A percentile compares a stretch with the other conserved stretches of the same genome.
Conservation (phyloP, 2,797 vertebrate genomes). For the Pangasius djambal region DNA sequence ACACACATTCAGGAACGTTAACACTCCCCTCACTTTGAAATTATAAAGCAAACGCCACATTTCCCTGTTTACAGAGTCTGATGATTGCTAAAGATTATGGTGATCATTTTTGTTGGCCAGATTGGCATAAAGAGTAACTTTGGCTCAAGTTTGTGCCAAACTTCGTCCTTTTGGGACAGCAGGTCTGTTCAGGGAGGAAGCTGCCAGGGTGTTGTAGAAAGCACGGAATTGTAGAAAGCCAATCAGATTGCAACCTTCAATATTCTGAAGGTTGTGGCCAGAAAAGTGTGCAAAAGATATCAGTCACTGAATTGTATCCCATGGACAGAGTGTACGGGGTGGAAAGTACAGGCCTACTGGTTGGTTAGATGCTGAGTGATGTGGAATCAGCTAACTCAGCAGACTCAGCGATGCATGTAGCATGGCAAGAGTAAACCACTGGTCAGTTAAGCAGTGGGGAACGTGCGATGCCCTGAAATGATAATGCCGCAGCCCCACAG, state of each 20-base stretch:
- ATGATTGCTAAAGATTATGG: background rate
- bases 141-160: background rate
- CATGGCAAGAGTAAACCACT: background rate
- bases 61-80: background rate
- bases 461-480: too few species aligned
- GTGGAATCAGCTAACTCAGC: background rate
- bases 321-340: background rate
- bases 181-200: too few species aligned
- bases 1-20: background rate
- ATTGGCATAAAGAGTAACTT: background rate
- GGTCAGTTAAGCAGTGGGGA: background rate
- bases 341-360: background rate
- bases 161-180: too few species aligned
- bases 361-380: background rate
- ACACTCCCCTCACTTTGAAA: conserved; percentile 12
- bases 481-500: background rate
- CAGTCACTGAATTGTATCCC: too few species aligned
- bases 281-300: too few species aligned
- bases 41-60: conserved; percentile 14
- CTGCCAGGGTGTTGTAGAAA: too few species aligned
- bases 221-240: too few species aligned
- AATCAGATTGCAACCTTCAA: background rate
- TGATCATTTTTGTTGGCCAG: background rate
- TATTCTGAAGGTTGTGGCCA: too few species aligned
- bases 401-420: background rate